Percentiles rank a stretch among this genome's conserved stretches.
Conservation (phyloP, 2,797 vertebrate genomes). For the Miichthys miiuy region DNA sequence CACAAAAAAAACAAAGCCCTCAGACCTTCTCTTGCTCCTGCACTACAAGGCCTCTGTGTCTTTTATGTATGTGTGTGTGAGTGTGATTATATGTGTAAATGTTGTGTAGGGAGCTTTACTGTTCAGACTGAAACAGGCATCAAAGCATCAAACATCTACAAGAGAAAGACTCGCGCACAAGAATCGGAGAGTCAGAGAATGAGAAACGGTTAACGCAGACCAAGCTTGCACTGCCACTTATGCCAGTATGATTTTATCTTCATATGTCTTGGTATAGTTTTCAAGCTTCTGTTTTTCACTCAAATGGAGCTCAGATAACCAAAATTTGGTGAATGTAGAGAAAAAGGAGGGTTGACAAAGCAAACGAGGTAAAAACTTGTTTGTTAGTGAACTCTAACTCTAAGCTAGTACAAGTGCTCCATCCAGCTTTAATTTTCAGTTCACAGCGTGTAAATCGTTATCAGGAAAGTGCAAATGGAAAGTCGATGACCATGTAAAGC, state of each 20-base stretch:
- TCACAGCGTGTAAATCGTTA: conserved; percentile 38
- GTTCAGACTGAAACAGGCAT: conserved; percentile 79
- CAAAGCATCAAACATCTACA: conserved; percentile 76
- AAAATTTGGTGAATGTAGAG: conserved; percentile 53
- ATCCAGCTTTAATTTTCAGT: conserved; percentile 52
- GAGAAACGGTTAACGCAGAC: conserved; percentile 63
- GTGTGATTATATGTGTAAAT: conserved; percentile 79
- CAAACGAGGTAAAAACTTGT: conserved; percentile 6
- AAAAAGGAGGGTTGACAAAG: conserved; percentile 12
- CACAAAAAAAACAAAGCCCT: conserved; percentile 74
- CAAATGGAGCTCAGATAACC: conserved; percentile 55
- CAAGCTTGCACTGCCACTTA: conserved; percentile 86
- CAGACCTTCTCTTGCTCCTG: conserved; percentile 84
- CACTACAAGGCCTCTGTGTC: conserved; percentile 85
- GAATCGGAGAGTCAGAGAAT: conserved; percentile 44
- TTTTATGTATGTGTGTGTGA: conserved; percentile 79
- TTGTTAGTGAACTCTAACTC: conserved; percentile 26
- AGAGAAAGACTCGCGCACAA: conserved; percentile 68
- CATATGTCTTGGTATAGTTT: conserved; percentile 50
- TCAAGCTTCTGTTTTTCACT: conserved; percentile 51
- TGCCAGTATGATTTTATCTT: conserved; percentile 69
- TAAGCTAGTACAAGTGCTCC: conserved; percentile 35
- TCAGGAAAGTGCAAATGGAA: conserved; percentile 8
- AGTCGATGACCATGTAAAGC: conserved; percentile 27
- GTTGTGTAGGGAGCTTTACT: conserved; percentile 84